A percentile compares a stretch with the other conserved stretches of the same genome.
These are phyloP conservation scores for Cephus pulcher DNA, from an alignment of 2,888 invertebrate species.

Conservation along the genomic window DNA sequence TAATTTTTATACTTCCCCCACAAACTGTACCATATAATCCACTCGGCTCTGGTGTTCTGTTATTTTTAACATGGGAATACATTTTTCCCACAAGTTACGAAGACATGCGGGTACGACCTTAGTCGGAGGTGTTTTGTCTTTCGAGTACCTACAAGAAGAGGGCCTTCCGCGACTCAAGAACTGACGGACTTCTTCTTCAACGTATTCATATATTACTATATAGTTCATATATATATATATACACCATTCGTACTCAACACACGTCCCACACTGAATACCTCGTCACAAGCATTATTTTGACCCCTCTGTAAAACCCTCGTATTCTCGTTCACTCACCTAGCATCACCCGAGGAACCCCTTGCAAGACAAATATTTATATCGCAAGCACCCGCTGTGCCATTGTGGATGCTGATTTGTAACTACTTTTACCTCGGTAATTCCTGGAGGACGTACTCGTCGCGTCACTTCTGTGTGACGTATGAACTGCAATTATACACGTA, in stretches of 20 bases:
- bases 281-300: constrained; percentile 17
- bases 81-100: constrained; percentile 40
- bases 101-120: constrained; percentile 38
- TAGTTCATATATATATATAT: background rate
- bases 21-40: background rate
- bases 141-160: constrained; percentile 31
- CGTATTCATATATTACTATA: background rate
- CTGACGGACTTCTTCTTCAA: constrained; percentile 19
- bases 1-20: background rate
- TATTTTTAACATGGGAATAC: constrained; percentile 7
- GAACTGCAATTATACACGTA: background rate
- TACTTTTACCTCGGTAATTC: constrained; percentile 18
- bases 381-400: constrained; percentile 54
- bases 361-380: constrained; percentile 62
- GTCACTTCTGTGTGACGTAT: background rate
- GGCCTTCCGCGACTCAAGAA: constrained; percentile 28
- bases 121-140: constrained; percentile 39
- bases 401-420: constrained; percentile 35
- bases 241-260: background rate
- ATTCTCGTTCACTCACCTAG: constrained; percentile 12
- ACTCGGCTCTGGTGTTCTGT: background rate
- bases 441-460: background rate
- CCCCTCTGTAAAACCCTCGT: constrained; percentile 9
- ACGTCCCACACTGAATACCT: background rate
- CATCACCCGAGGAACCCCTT: constrained; percentile 22